Evolutionary conservation across 2,113 vertebrate genomes (phyloP), one percentile per base, ranked within the genome.

Genomic region (Cyprinodon brontotheroides): DNA sequence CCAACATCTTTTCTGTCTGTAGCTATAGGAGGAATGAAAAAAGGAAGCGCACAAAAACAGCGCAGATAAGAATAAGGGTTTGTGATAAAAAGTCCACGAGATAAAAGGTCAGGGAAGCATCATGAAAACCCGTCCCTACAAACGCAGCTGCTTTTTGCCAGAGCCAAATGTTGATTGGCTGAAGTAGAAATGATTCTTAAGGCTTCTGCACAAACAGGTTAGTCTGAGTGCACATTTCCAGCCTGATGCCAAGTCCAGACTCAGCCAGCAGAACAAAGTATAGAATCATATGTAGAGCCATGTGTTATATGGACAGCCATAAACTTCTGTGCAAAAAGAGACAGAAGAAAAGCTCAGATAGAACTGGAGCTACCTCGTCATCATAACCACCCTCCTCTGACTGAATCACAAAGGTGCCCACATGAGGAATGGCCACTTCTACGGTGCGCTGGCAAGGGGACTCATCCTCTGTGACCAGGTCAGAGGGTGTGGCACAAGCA

Each of bases 371-470:
- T 99, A 99, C 97, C 98, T 99, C 96, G 40, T 99, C 97, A 89
- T 99, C 97, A 93, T 98, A 98, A 90, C 97, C 97, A 93, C 96
- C 96, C 94, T 97, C 96, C 93, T 97, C 95, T 93, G 96, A 95
- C 93, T 97, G 95, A 95, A 96, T 95, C 91, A 98, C 94, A 94
- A 97, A 97, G 88, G 95, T 96, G 91, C 96, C 97, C 95, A 98
- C 91, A 81, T 96, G 95, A 84, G 97, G 96, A 84, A 97, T 96
- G 91, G 96, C 95, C 94, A 98, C 96, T 94, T 99, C 96, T 90
- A 98, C 93, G 83, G 95, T 96, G 92, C 91, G 95, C 92, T 97
- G 96, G 84, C 92, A 93, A 81, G 92, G 88, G 94, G 92, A 90
- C 91, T 93, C 95, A 82, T 91, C 95, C 70, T 79, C 77, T 79